These are phyloP conservation scores for Stenodera caucasica DNA, from an alignment of 2,888 invertebrate species.

Conservation along the genomic window DNA sequence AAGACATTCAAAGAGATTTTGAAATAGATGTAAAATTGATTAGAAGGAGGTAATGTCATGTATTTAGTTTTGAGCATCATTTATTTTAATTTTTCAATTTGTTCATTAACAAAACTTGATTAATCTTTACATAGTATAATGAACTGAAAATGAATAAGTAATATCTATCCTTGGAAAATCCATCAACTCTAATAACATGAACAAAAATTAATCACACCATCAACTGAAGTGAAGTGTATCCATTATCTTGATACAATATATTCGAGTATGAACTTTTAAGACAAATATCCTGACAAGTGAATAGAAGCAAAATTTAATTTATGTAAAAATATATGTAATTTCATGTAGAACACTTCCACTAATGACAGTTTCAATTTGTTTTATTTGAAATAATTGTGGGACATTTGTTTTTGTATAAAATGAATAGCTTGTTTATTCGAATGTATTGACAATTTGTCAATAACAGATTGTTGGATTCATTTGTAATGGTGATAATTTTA, in stretches of 20 bases:
- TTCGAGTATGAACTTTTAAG: conserved; percentile 33
- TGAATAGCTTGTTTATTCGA: too few relatives aligned
- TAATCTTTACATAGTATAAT: conserved; percentile 35
- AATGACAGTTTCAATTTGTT: too few relatives aligned
- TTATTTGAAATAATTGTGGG: too few relatives aligned
- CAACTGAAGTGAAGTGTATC: conserved; percentile 39
- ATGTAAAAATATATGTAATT: conserved; percentile 14
- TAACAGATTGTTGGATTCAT: too few relatives aligned
- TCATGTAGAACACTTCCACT: too few relatives aligned
- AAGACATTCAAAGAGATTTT: background rate
- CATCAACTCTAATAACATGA: conserved; percentile 38
- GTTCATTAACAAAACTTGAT: conserved; percentile 26
- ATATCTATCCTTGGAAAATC: conserved; percentile 34
- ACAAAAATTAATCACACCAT: conserved; percentile 46
- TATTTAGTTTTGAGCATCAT: too few relatives aligned
- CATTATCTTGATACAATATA: conserved; percentile 43
- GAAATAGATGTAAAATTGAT: background rate
- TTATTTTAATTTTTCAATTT: conserved; percentile 36
- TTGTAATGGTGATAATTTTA: too few relatives aligned
- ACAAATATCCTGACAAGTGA: conserved; percentile 37
- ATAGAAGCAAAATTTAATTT: conserved; percentile 20
- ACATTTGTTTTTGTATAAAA: too few relatives aligned
- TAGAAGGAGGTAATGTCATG: background rate
- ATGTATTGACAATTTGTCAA: too few relatives aligned
- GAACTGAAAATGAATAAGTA: conserved; percentile 38